Conservation (phyloP, 2,888 invertebrate genomes). For the Bellardia pandia region DNA sequence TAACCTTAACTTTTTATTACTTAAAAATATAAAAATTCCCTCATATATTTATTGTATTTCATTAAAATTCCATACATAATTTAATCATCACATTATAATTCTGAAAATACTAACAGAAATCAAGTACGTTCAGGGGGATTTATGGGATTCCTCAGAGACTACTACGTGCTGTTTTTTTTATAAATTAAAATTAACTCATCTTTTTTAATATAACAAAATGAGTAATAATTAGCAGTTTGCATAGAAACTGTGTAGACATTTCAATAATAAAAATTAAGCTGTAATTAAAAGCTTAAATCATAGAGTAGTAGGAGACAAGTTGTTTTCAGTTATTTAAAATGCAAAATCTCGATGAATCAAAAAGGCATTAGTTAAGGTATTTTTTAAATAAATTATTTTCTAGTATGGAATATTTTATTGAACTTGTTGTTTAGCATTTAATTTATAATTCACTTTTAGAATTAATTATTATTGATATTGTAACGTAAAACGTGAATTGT, state of each 20-base stretch:
- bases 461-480: background rate
- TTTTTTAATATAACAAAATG: slow-evolving; percentile 28
- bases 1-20: slow-evolving; percentile 23
- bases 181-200: slow-evolving; percentile 56
- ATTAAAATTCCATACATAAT: slow-evolving; percentile 58
- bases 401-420: background rate
- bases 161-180: slow-evolving; percentile 53
- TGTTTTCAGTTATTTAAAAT: background rate
- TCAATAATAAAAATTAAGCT: slow-evolving; percentile 12
- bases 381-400: background rate
- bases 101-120: slow-evolving; percentile 23
- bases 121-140: slow-evolving; percentile 22
- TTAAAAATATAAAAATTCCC: slow-evolving; percentile 12
- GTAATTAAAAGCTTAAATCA: slow-evolving; percentile 23
- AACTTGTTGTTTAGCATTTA: background rate
- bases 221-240: slow-evolving; percentile 17
- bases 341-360: background rate
- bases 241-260: no score
- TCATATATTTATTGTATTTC: slow-evolving; percentile 4
- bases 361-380: background rate
- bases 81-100: slow-evolving; percentile 18
- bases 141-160: slow-evolving; percentile 47
- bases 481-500: background rate
- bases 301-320: background rate
- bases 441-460: background rate